phyloP scores from a whole-genome alignment of 2,888 invertebrate species.

The Sussaba pulchella region DNA sequence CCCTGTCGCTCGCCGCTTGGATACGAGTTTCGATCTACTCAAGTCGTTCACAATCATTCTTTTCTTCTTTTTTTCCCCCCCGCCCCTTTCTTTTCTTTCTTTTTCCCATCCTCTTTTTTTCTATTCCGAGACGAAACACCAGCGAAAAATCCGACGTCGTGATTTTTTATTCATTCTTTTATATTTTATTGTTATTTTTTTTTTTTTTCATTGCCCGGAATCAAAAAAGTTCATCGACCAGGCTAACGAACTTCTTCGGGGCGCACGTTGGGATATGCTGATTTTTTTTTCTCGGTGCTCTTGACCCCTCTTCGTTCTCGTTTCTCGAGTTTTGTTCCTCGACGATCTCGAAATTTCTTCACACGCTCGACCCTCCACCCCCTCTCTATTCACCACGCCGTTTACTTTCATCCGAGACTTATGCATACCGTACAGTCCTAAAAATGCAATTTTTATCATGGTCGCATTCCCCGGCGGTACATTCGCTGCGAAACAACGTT shows the following conservation, averaged over 20 bases:
- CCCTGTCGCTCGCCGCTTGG: conserved; percentile 18
- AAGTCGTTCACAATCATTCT: no score
- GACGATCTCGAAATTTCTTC: background rate
- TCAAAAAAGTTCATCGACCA: conserved; percentile 3
- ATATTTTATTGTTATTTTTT: no score
- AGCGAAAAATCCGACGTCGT: conserved; percentile 38
- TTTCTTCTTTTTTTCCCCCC: background rate
- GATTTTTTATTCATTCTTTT: conserved; percentile 1
- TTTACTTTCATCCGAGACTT: background rate
- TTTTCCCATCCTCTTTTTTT: conserved; percentile 15
- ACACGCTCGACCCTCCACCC: no score
- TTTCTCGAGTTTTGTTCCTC: conserved; percentile 14
- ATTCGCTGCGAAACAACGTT: conserved; percentile 24
- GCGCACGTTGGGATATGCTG: background rate
- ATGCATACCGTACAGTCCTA: background rate
- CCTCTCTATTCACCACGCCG: no score
- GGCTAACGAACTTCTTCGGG: conserved; percentile 54
- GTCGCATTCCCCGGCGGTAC: background rate
- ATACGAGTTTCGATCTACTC: conserved; percentile 53
- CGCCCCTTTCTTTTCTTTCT: conserved; percentile 1
- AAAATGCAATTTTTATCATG: conserved; percentile 11
- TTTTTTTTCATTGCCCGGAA: no score
- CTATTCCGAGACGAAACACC: background rate
- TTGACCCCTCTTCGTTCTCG: conserved; percentile 65
- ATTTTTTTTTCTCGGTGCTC: conserved; percentile 64